Conservation (phyloP, 2,797 vertebrate genomes). For the Acanthurus tractus region DNA sequence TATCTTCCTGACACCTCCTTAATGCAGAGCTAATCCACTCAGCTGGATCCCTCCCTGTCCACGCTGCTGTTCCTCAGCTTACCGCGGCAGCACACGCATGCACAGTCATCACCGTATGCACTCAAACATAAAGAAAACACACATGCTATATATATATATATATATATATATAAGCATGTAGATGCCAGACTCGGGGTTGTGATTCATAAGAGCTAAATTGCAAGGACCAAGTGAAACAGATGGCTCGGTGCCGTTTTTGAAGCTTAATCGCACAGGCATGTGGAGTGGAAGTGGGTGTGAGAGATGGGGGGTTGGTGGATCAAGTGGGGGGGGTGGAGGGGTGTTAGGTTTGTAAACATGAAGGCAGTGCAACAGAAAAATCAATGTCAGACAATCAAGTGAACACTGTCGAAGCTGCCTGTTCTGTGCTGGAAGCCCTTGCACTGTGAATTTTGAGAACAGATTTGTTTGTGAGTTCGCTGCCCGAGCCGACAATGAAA, state of each 20-base stretch:
- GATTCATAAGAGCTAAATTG: neutral
- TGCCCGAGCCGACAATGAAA: constrained; percentile 18
- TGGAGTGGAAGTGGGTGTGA: constrained; percentile 27
- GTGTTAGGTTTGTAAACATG: constrained; percentile 64
- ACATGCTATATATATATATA: constrained; percentile 10
- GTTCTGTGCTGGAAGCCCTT: constrained; percentile 20
- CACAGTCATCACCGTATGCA: neutral
- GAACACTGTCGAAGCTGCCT: constrained; percentile 35
- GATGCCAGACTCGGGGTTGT: neutral
- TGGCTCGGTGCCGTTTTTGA: constrained; percentile 34
- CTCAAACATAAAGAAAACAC: neutral
- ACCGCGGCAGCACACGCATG: neutral
- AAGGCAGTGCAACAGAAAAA: constrained; percentile 55
- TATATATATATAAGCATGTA: constrained; percentile 1
- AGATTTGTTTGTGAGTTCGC: neutral
- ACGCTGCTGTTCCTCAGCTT: constrained; percentile 23
- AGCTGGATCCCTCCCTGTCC: constrained; percentile 51
- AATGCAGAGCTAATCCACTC: constrained; percentile 81
- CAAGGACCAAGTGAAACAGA: constrained; percentile 38
- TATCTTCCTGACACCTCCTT: constrained; percentile 83
- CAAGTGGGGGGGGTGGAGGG: neutral
- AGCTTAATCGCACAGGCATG: constrained; percentile 49
- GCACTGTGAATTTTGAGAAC: constrained; percentile 30
- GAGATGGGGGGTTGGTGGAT: constrained; percentile 17
- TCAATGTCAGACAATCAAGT: constrained; percentile 65